Evolutionary conservation across 2,113 vertebrate genomes (phyloP).

Genomic region (Petromus typicus): DNA sequence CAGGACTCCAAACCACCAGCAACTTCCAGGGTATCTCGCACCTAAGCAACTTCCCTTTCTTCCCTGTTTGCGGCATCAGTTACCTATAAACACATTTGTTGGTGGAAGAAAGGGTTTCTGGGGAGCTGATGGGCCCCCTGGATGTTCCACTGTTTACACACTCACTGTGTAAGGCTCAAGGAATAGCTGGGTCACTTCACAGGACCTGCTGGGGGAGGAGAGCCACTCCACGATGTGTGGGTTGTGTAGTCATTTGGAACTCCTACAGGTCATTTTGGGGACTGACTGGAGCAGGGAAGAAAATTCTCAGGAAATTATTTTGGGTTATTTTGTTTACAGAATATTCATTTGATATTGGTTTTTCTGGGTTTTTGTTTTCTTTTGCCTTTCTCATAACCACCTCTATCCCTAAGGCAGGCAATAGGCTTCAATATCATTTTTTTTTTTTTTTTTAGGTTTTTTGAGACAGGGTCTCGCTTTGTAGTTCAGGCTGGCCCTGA

Average conservation of each 20-base stretch:
- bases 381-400: not conserved
- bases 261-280: not conserved
- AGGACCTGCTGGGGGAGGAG: not conserved
- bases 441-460: too few relatives aligned
- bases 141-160: not conserved
- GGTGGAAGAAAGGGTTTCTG: not conserved
- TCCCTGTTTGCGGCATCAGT: not conserved
- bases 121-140: not conserved
- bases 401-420: not conserved
- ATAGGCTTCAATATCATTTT: not conserved
- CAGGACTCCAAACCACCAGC: not conserved
- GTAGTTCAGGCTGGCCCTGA: too few relatives aligned
- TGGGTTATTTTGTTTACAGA: not conserved
- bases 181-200: not conserved
- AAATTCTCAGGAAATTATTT: not conserved
- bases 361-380: not conserved
- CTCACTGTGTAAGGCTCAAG: not conserved
- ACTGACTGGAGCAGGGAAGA: not conserved
- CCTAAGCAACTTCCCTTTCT: not conserved
- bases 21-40: not conserved
- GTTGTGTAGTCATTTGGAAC: not conserved
- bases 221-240: not conserved
- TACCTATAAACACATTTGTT: not conserved
- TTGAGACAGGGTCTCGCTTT: too few relatives aligned
- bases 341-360: not conserved